Conservation (phyloP, 1,140 invertebrate species). For the Drosophila kanapiae region DNA sequence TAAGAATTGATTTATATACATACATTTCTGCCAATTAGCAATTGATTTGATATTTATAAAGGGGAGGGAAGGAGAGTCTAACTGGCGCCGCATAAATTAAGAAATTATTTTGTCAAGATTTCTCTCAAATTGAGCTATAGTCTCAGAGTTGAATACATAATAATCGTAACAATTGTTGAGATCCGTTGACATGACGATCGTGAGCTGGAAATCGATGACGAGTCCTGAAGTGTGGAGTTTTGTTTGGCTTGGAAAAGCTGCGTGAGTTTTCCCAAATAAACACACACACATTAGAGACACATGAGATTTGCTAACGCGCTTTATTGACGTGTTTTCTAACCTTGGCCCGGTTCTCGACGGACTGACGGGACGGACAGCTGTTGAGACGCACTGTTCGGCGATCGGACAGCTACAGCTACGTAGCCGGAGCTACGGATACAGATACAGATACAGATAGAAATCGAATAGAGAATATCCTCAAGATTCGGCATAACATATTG, state of each 20-base stretch:
- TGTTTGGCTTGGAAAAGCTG: slow-evolving; percentile 33
- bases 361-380: slow-evolving; percentile 52
- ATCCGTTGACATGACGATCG: slow-evolving; percentile 61
- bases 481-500: slow-evolving; percentile 56
- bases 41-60: slow-evolving; percentile 23
- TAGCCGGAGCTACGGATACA: slow-evolving; percentile 30
- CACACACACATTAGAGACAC: slow-evolving; percentile 2
- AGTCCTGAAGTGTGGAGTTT: slow-evolving; percentile 28
- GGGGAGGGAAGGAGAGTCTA: neutral
- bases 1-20: slow-evolving; percentile 44
- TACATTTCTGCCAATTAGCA: slow-evolving; percentile 52
- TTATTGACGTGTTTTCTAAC: slow-evolving; percentile 84
- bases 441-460: slow-evolving; percentile 63
- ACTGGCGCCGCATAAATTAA: slow-evolving; percentile 70
- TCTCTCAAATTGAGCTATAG: slow-evolving; percentile 60
- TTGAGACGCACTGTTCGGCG: slow-evolving; percentile 45
- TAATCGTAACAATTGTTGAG: slow-evolving; percentile 48
- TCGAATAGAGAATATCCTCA: slow-evolving; percentile 71
- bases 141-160: slow-evolving; percentile 46
- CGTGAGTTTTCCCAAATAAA: slow-evolving; percentile 51
- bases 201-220: slow-evolving; percentile 56
- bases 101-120: slow-evolving; percentile 78
- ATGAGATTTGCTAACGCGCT: slow-evolving; percentile 67
- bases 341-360: slow-evolving; percentile 79
- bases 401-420: slow-evolving; percentile 22